Base-by-base conservation (phyloP, 1,140 invertebrate species). In the Mamestra configurata region DNA sequence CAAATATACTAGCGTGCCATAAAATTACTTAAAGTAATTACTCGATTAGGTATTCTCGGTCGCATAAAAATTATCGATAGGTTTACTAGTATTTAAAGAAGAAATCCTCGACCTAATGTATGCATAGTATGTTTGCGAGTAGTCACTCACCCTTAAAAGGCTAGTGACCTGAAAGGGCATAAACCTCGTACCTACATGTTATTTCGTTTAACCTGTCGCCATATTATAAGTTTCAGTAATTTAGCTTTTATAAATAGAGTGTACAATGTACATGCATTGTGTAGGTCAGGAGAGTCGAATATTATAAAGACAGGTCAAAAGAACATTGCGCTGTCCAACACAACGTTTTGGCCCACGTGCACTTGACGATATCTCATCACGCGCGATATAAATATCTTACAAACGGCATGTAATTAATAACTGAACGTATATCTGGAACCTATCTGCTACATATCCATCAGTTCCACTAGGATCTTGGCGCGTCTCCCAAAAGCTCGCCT, bases 31-130 rank as follows among this genome's bases (percentile, higher is more conserved):
- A 1, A 15, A 40, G 24, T 51, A 73, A 57, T 73, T 73, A 59
- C 51, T 20, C 31, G 35, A 55, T 55, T 24, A 35, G 5, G 35
- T 43, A 59, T 57, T 71, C 22, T 68, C 15, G 70, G 46, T 37
- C 49, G 70, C 15, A 8, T 72, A 72, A 68, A 68, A 66, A 46
- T 24, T 72, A 43, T 20, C 35, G 71, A 73, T 73, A 59, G 51
- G 15, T 53, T 13, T 4, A 24, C 71, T 40, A 20, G 51, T 18
- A 13, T 15, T 24, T 15, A 57, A 57, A 57, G 49, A 31, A 46
- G 71, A 57, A 73, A 22, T 43, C 35, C 51, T 73, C 35, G 35
- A 57, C 53, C 53, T 24, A 22, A 35, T 57, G 0, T 24, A 57
- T 57, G 31, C 20, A 55, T 40, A 43, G 22, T 8, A 0, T 15